Evolutionary conservation across 2,797 vertebrate species (phyloP).

Genomic region (Ctenopoma kingsleyae): DNA sequence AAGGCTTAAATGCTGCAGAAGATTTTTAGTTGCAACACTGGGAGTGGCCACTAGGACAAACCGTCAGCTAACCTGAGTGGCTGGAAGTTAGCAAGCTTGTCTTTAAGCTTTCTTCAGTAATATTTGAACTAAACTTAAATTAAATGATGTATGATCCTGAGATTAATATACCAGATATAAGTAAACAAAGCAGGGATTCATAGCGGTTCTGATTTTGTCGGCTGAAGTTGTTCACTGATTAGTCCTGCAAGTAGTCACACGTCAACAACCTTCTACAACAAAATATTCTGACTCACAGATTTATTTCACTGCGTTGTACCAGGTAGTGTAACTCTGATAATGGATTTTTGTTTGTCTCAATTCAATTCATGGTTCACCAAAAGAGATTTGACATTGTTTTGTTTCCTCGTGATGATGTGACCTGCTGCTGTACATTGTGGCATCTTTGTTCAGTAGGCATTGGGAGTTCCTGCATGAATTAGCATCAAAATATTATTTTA

Average conservation of each 20-base stretch:
- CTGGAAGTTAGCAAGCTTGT: neutral
- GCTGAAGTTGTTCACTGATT: neutral
- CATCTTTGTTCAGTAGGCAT: conserved; percentile 51
- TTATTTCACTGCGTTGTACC: neutral
- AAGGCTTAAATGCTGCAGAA: neutral
- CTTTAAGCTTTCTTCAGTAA: neutral
- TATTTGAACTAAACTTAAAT: neutral
- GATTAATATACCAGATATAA: neutral
- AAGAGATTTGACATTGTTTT: neutral
- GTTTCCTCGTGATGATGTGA: neutral
- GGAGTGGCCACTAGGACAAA: conserved; percentile 9
- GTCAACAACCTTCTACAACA: neutral
- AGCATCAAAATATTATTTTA: conserved; percentile 44
- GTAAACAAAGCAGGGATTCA: neutral
- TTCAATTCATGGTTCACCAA: neutral
- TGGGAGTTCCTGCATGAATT: conserved; percentile 32
- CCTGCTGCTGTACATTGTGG: conserved; percentile 30
- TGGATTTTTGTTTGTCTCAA: neutral
- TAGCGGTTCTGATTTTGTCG: neutral
- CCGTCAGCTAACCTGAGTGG: neutral
- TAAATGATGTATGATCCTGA: neutral
- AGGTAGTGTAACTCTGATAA: conserved; percentile 3
- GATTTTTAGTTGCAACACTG: neutral
- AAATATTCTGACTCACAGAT: neutral
- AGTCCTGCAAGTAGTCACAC: neutral